Percentiles rank a stretch among this genome's conserved stretches.
These are phyloP conservation scores for Platichthys flesus DNA, from an alignment of 2,113 vertebrate genomes.

Conservation along the genomic window DNA sequence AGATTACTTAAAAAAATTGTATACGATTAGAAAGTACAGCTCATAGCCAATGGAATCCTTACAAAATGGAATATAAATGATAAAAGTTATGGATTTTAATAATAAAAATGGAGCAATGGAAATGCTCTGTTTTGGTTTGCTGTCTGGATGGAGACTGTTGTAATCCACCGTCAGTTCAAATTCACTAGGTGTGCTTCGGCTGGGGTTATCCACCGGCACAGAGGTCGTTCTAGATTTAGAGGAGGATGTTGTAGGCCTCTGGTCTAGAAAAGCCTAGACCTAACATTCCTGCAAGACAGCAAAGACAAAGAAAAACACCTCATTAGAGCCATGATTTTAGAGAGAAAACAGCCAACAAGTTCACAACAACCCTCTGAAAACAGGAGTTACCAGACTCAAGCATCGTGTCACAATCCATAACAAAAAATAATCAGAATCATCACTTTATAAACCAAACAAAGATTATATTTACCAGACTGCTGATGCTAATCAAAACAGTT, in stretches of 20 bases:
- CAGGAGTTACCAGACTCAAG: neutral
- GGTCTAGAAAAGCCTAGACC: constrained; percentile 91
- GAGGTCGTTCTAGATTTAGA: constrained; percentile 87
- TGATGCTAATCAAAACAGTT: neutral
- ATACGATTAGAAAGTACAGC: neutral
- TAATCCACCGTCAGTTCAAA: constrained; percentile 85
- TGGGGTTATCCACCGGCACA: constrained; percentile 90
- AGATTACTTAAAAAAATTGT: constrained; percentile 5
- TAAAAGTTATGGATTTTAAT: constrained; percentile 3
- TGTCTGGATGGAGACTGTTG: constrained; percentile 90
- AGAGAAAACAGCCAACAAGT: constrained; percentile 2
- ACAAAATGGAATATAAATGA: constrained; percentile 10
- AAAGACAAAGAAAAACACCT: constrained; percentile 89
- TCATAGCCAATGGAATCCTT: constrained; percentile 18
- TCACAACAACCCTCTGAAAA: constrained; percentile 21
- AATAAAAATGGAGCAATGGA: constrained; percentile 34
- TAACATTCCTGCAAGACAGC: constrained; percentile 96
- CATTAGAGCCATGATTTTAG: constrained; percentile 64
- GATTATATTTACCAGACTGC: neutral
- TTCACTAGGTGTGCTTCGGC: constrained; percentile 80
- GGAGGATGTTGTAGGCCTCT: constrained; percentile 85
- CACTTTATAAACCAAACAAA: neutral
- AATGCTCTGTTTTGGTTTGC: constrained; percentile 90
- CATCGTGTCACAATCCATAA: neutral
- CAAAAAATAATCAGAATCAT: neutral